Conservation (phyloP, 1,140 invertebrate species). For the Archegozetes longisetosus region DNA sequence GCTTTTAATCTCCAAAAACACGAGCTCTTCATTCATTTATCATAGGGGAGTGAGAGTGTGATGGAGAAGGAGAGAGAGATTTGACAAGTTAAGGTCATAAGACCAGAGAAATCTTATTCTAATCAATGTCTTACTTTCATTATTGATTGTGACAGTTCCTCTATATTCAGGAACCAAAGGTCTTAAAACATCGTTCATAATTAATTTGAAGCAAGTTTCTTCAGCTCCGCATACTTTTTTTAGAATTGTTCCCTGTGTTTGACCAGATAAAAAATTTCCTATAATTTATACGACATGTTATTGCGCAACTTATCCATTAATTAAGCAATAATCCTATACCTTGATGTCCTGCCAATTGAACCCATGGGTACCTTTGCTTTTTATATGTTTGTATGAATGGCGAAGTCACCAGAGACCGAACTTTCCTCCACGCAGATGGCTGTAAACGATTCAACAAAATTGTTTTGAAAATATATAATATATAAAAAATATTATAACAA, state of each 20-base stretch:
- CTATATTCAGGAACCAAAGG: conserved; percentile 82
- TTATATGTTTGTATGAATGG: conserved; percentile 93
- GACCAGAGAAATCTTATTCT: too few relatives aligned
- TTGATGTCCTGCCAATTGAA: conserved; percentile 80
- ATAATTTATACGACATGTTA: conserved; percentile 1
- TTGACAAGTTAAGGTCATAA: too few relatives aligned
- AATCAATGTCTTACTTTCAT: conserved; percentile 70
- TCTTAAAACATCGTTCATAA: conserved; percentile 70
- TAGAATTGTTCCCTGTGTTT: conserved; percentile 75
- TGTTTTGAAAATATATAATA: background rate
- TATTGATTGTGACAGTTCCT: conserved; percentile 54
- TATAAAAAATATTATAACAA: conserved; percentile 10
- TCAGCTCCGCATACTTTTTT: conserved; percentile 82
- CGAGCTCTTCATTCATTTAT: too few relatives aligned
- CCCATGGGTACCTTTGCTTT: conserved; percentile 86
- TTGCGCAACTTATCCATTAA: background rate
- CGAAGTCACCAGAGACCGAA: conserved; percentile 79
- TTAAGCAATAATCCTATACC: conserved; percentile 26
- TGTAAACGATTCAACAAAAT: conserved; percentile 46
- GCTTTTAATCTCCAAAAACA: too few relatives aligned
- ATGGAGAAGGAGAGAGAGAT: too few relatives aligned
- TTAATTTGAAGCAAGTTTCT: conserved; percentile 47
- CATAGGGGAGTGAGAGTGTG: too few relatives aligned
- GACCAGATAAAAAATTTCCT: conserved; percentile 82
- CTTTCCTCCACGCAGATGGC: conserved; percentile 80